phyloP scores from a whole-genome alignment of 2,888 invertebrate genomes.

The Azorinus chamasolen region DNA sequence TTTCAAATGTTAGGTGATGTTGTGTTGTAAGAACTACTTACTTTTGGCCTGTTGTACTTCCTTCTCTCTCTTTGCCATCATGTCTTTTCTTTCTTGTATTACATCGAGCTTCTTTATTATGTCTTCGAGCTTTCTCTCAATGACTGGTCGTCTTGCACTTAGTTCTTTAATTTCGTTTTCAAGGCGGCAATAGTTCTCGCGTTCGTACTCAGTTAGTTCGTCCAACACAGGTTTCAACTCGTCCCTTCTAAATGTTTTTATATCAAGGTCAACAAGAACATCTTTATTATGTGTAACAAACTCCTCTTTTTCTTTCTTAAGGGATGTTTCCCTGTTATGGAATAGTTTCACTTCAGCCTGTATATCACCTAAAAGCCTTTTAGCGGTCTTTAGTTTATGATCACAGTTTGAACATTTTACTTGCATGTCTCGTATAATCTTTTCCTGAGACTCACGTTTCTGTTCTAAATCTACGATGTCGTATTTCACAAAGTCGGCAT shows the following conservation, averaged over 20 bases:
- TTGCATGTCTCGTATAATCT: constrained; percentile 66
- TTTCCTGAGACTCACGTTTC: constrained; percentile 66
- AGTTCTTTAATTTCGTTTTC: constrained; percentile 68
- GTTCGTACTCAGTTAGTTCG: constrained; percentile 49
- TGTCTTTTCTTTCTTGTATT: constrained; percentile 66
- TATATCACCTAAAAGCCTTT: constrained; percentile 67
- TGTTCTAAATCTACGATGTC: constrained; percentile 77
- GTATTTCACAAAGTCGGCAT: constrained; percentile 75
- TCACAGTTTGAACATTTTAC: constrained; percentile 72
- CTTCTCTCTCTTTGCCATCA: constrained; percentile 56
- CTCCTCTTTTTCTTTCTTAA: constrained; percentile 68
- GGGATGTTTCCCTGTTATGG: constrained; percentile 63
- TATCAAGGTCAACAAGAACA: constrained; percentile 75
- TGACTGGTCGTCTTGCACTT: constrained; percentile 65
- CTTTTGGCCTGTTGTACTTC: constrained; percentile 63
- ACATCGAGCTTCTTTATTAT: constrained; percentile 71
- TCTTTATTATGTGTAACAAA: constrained; percentile 72
- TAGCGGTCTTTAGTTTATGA: constrained; percentile 71
- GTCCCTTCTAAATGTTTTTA: constrained; percentile 73
- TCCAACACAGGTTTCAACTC: constrained; percentile 50
- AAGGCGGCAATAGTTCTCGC: constrained; percentile 50
- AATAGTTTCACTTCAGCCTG: constrained; percentile 72
- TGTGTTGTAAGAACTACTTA: constrained; percentile 38
- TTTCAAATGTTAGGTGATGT: too few relatives aligned
- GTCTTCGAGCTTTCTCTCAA: constrained; percentile 76